Base-by-base conservation (phyloP, 2,797 vertebrate genomes). In the Melanotaenia maccullochi region DNA sequence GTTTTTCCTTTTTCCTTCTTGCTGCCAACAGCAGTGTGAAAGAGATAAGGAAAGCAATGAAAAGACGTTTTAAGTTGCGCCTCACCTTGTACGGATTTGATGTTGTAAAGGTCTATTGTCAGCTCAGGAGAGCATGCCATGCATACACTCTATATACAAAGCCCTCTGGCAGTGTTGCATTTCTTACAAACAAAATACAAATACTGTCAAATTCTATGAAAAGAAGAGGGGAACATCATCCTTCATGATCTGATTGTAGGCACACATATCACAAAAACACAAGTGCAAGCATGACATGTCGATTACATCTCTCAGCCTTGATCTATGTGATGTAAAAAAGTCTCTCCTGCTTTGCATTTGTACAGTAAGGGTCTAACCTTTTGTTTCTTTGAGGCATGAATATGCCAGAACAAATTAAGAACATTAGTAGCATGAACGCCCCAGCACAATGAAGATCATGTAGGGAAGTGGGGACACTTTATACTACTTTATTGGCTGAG, bases 51-150 rank as follows among this genome's bases (percentile, higher is more conserved):
- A 71, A 71, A 77, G 71, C 73, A 79, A 81, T 89, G 88, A 89
- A 91, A 92, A 88, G 85, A 82, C 49, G 63, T 92, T 90, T 92
- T 76, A 89, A 91, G 81, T 90, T 92, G 83, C 78, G 76, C 83
- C 87, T 92, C 90, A 93, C 91, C 92, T 93, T 90, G 90, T 90
- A 82, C 75, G 86, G 84, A 91, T 92, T 92, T 91, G 85, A 92
- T 90, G 81, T 76, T 78, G 78, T 83, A 84, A 87, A 87, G 85
- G 87, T 84, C 83, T 90, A 91, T 93, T 93, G 93, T 93, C 87
- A 90, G 75, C 81, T 85, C 85, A 74, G 59, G 83, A 88, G 86
- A 87, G 81, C 83, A 76, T 52, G 64, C 79, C 36, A 79, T 58
- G 38, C 79, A 60, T 71, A 52, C 75, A 72, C 78, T 62, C 20